phyloP scores from a whole-genome alignment of 2,888 invertebrate genomes.

The Chirona hameri region DNA sequence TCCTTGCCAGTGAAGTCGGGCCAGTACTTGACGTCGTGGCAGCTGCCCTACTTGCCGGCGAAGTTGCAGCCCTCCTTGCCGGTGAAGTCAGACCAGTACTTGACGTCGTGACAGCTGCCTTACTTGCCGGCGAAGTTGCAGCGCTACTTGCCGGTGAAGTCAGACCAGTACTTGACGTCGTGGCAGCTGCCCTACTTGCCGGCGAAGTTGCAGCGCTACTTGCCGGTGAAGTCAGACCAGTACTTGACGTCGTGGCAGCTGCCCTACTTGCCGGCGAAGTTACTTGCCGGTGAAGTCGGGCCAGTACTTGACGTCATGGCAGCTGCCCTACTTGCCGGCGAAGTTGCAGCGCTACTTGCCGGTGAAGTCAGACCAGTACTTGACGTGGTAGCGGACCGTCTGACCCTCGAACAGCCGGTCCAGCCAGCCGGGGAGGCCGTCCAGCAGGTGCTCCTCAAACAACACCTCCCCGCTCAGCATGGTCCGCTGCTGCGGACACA shows the following conservation, averaged over 20 bases:
- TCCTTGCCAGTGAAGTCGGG: conserved; percentile 66
- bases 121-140: conserved; percentile 89
- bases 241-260: conserved; percentile 93
- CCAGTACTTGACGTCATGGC: too few relatives aligned
- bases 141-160: conserved; percentile 89
- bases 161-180: conserved; percentile 72
- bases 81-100: conserved; percentile 93
- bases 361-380: conserved; percentile 93
- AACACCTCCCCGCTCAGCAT: conserved; percentile 47
- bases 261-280: conserved; percentile 82
- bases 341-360: conserved; percentile 35
- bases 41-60: conserved; percentile 83
- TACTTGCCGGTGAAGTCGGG: conserved; percentile 82
- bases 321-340: too few relatives aligned
- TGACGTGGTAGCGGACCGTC: conserved; percentile 90
- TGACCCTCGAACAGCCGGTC: conserved; percentile 95
- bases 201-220: conserved; percentile 84
- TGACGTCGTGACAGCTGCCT: conserved; percentile 82
- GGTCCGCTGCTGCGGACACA: conserved; percentile 31
- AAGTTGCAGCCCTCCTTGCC: conserved; percentile 52
- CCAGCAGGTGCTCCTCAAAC: conserved; percentile 72
- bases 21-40: conserved; percentile 97
- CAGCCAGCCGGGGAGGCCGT: conserved; percentile 92
- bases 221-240: conserved; percentile 72
- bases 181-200: conserved; percentile 85